Evolutionary conservation across 2,888 invertebrate genomes (phyloP), one percentile per base, ranked within the genome.

Genomic region (Plusia festucae): DNA sequence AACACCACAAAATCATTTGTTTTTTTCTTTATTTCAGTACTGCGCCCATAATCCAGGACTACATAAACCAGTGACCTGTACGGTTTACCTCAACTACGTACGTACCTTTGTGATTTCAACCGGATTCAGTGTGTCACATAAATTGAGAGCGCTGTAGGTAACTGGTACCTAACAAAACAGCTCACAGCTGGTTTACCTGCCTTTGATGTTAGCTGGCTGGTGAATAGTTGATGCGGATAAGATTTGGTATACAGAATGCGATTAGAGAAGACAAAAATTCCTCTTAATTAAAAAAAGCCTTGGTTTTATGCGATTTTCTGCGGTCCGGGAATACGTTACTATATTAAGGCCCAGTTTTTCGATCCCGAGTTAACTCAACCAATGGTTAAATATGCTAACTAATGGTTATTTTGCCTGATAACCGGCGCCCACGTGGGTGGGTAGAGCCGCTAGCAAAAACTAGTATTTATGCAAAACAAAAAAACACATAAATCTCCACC

Each of bases 31-130:
- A n/a, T 44, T 46, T 7, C 6, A 8, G 3, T 46, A 46, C 18
- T 7, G 16, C 2, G 16, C 18, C 54, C 20, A 68, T 57, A 60
- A 51, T 70, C 64, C 16, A 74, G 70, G 32, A 15, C 8, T 9
- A 53, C 59, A 74, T 74, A n/a, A n/a, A 53, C 32, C 27, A 49
- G 24, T 49, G 24, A 5, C 55, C 27, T 46, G 24, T 51, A 60
- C 27, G 54, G 20, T 30, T 66, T 67, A 56, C 56, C n/a, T 13
- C 24, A 40, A 59, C 66, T 61, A 61, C 60, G 49, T 34, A n/a
- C n/a, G 2, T 40, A 27, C 71, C 60, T 64, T 74, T 72, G 73
- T 76, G 49, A 72, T 72, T 60, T 64, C 73, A 76, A 68, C 73
- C 51, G 57, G 52, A 63, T 64, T 54, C 27, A 53, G 58, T 40